Evolutionary conservation across 2,113 vertebrate genomes (phyloP).

Genomic region (Otolemur garnettii): DNA sequence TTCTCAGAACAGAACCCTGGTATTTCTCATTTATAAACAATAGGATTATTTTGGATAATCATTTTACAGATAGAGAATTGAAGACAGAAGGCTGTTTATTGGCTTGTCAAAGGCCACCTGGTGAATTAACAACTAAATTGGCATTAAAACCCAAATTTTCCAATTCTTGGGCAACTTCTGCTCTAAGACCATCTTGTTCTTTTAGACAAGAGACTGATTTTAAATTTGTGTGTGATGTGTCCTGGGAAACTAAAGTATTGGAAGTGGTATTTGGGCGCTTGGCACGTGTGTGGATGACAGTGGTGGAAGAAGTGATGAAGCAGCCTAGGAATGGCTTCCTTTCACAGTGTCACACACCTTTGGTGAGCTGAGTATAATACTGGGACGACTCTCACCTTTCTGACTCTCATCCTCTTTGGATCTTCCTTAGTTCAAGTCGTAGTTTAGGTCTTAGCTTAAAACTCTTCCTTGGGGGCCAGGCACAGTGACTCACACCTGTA

Average conservation of each 20-base stretch:
- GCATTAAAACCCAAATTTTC: slow-evolving; percentile 8
- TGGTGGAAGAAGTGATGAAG: not conserved
- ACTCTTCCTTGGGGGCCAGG: not conserved
- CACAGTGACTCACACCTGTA: too few relatives aligned
- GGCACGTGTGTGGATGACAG: not conserved
- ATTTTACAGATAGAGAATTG: slow-evolving; percentile 15
- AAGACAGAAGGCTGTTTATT: slow-evolving; percentile 63
- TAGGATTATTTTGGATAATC: slow-evolving; percentile 26
- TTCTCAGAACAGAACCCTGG: not conserved
- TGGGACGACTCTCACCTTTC: not conserved
- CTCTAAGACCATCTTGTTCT: slow-evolving; percentile 36
- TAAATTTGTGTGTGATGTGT: slow-evolving; percentile 38
- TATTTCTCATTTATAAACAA: slow-evolving; percentile 37
- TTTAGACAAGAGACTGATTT: slow-evolving; percentile 48
- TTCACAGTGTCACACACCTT: not conserved
- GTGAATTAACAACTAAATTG: slow-evolving; percentile 50
- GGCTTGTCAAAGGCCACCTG: slow-evolving; percentile 60
- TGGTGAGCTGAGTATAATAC: not conserved
- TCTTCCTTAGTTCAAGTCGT: not conserved
- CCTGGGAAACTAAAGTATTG: slow-evolving; percentile 33
- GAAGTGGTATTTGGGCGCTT: not conserved
- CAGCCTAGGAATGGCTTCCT: not conserved
- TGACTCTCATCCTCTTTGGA: not conserved
- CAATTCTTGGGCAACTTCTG: not conserved
- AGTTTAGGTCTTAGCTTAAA: not conserved